A percentile compares a stretch with the other conserved stretches of the same genome.
Conservation (phyloP, 2,797 vertebrate genomes). For the Labroides dimidiatus region DNA sequence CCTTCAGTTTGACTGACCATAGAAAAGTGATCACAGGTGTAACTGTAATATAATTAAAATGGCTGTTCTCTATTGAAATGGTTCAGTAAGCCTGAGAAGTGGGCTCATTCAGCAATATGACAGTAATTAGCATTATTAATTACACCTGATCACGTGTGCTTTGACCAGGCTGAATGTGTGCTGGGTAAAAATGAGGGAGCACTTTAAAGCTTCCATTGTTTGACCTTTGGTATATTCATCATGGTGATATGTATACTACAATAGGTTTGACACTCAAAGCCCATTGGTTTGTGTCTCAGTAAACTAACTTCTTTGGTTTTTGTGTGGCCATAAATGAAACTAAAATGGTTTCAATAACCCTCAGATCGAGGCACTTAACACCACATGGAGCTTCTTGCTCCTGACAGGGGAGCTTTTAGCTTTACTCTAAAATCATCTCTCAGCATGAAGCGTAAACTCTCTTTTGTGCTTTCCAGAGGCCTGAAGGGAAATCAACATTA, state of each 20-base stretch:
- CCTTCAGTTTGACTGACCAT: neutral
- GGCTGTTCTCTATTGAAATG: constrained; percentile 1
- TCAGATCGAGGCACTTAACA: constrained; percentile 32
- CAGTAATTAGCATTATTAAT: neutral
- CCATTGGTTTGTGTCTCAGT: constrained; percentile 8
- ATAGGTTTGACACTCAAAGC: constrained; percentile 7
- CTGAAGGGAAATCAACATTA: constrained; percentile 54
- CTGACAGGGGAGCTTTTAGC: constrained; percentile 46
- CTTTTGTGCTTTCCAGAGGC: constrained; percentile 41
- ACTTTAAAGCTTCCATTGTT: neutral
- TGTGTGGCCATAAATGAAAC: constrained; percentile 23
- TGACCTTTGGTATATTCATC: neutral
- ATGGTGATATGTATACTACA: neutral
- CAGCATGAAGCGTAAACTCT: constrained; percentile 30
- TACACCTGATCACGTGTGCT: neutral
- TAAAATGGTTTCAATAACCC: constrained; percentile 41
- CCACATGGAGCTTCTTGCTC: constrained; percentile 1
- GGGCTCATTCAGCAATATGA: neutral
- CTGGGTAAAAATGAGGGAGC: constrained; percentile 1
- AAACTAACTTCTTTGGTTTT: constrained; percentile 8
- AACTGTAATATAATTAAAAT: neutral
- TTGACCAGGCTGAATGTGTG: neutral
- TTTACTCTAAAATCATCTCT: constrained; percentile 33
- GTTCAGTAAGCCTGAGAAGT: neutral
- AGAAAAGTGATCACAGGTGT: neutral